Conservation (phyloP, 1,140 invertebrate species). For the Trichomalopsis sarcophagae region DNA sequence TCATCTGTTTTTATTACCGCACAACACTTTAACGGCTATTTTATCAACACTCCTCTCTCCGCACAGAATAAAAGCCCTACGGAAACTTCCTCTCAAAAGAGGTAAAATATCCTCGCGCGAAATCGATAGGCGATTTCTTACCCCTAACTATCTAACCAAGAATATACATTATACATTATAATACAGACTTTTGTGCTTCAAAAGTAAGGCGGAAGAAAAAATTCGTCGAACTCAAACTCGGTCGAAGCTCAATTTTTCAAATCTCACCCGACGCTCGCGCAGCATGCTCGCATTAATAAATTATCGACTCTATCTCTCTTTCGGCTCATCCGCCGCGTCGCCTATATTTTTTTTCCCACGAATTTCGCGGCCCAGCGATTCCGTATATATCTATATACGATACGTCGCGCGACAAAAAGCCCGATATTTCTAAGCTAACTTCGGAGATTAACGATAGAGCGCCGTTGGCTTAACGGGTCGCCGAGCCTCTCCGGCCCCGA, state of each 20-base stretch:
- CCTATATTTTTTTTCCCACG: background rate
- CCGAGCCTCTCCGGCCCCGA: conserved; percentile 8
- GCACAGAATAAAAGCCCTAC: background rate
- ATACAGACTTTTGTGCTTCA: no score
- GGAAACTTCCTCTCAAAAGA: background rate
- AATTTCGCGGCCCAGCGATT: background rate
- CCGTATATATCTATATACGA: background rate
- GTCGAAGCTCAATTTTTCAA: background rate
- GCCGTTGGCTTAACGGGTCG: conserved; percentile 31
- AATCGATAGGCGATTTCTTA: no score
- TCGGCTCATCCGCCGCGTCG: background rate
- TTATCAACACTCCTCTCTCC: conserved; percentile 1
- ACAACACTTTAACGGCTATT: conserved; percentile 19
- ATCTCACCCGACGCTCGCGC: no score
- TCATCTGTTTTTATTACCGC: background rate
- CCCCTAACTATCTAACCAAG: no score
- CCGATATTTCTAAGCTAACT: conserved; percentile 31
- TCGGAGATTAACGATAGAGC: conserved; percentile 12
- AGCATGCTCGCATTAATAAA: background rate
- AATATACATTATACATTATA: no score
- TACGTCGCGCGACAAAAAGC: background rate
- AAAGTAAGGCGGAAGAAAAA: no score
- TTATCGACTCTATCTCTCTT: background rate
- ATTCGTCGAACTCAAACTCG: no score
- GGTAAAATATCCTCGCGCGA: no score